Base-by-base conservation (phyloP, 2,888 invertebrate genomes). In the Scrobipalpa costella region DNA sequence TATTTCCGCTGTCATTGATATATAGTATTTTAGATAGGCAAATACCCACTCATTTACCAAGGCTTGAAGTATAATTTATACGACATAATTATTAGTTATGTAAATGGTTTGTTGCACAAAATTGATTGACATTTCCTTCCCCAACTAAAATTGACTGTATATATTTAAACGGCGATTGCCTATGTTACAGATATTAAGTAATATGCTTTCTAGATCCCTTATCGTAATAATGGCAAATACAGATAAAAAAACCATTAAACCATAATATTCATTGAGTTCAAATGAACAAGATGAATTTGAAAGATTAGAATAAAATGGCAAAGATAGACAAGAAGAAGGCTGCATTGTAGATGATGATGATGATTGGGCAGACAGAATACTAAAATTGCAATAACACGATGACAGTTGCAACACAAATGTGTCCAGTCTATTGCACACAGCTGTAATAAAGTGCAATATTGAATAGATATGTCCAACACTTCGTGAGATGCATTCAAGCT, bases 101-200 rank as follows among this genome's bases (percentile, higher is more conserved):
- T 19, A 19, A 21, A 52, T 52, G 50, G 13, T 52, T 52, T 21
- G 13, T 13, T 13, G 8, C 19, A 21, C 21, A 13, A 44, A 52
- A 52, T 21, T 52, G 50, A 52, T 52, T 52, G 50, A 52, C 27
- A 21, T 52, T 52, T 52, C 50, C 50, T 27, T n/a, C n/a, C n/a
- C n/a, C n/a, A n/a, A n/a, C 27, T 52, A 13, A 21, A 21, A 21
- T 13, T 21, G 13, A 13, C 11, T 8, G 21, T 52, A 21, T 21
- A 47, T 19, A 49, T 21, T 49, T 19, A 49, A 49, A 19, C 6
- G n/a, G n/a, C n/a, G 0, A 17, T 15, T 49, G 9, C n/a, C 49
- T 49, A 8, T 8, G n/a, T 6, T 19, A 19, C 49, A 19, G 19
- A 11, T 49, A 9, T 17, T 2, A 49, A 17, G 19, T 3, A 49